Conservation (phyloP, 2,888 invertebrate species). For the Octodonta nipae region DNA sequence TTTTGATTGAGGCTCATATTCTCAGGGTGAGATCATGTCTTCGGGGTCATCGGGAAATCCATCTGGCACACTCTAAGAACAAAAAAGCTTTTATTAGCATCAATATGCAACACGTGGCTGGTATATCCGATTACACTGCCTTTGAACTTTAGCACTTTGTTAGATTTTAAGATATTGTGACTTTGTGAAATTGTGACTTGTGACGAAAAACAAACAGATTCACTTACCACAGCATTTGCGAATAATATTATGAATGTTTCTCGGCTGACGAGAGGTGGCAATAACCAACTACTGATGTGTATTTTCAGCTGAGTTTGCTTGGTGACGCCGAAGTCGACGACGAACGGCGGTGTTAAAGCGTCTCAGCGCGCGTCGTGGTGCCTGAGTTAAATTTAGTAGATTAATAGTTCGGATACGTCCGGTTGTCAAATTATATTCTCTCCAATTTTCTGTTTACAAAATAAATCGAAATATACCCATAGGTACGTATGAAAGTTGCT, state of each 20-base stretch:
- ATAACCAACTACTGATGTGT: constrained; percentile 17
- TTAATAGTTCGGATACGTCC: constrained; percentile 30
- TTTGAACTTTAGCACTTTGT: constrained; percentile 4
- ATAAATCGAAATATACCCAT: constrained; percentile 15
- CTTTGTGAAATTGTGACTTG: too few species aligned
- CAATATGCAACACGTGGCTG: constrained; percentile 9
- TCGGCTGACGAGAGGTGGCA: constrained; percentile 13
- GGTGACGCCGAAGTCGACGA: constrained; percentile 14
- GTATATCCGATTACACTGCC: constrained; percentile 2
- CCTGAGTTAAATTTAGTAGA: constrained; percentile 29
- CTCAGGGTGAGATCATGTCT: constrained; percentile 7
- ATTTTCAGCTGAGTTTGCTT: constrained; percentile 18
- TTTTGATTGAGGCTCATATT: constrained; percentile 25
- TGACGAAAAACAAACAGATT: too few species aligned
- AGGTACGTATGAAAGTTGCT: constrained; percentile 6
- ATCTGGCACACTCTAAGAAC: constrained; percentile 9
- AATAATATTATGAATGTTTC: constrained; percentile 10
- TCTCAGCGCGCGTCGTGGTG: constrained; percentile 19
- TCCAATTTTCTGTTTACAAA: constrained; percentile 23
- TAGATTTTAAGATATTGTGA: constrained; percentile 8
- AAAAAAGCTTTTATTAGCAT: constrained; percentile 3
- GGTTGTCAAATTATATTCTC: constrained; percentile 30
- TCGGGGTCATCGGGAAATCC: constrained; percentile 13
- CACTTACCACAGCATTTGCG: constrained; percentile 11
- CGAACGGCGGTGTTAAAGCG: constrained; percentile 11